Conservation (phyloP, 2,888 invertebrate genomes). For the Apotomis capreana region DNA sequence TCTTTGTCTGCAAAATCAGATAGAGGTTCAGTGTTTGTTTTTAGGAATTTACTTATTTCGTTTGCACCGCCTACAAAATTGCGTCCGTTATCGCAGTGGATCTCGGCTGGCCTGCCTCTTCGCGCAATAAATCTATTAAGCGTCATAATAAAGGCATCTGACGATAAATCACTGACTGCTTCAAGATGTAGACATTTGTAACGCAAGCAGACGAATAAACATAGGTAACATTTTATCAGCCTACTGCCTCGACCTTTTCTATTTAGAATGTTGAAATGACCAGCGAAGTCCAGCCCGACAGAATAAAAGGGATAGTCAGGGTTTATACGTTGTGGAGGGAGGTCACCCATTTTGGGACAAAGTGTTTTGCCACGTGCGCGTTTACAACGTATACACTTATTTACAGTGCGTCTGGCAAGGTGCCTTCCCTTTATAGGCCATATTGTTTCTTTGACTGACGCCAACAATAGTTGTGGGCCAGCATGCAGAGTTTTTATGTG, state of each 20-base stretch:
- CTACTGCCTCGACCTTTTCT: background rate
- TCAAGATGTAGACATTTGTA: slow-evolving; percentile 1
- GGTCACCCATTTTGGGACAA: slow-evolving; percentile 35
- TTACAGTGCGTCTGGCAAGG: slow-evolving; percentile 42
- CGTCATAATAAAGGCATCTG: slow-evolving; percentile 44
- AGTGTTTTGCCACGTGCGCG: slow-evolving; percentile 28
- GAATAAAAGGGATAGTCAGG: slow-evolving; percentile 30
- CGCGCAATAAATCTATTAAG: too few species aligned
- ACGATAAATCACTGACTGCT: slow-evolving; percentile 46
- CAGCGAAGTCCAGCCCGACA: slow-evolving; percentile 6
- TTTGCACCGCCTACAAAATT: slow-evolving; percentile 50
- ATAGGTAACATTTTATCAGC: slow-evolving; percentile 42
- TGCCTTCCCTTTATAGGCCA: slow-evolving; percentile 44
- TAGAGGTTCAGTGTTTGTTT: slow-evolving; percentile 31
- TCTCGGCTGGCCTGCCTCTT: slow-evolving; percentile 48
- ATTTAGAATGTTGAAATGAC: too few species aligned
- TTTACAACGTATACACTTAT: slow-evolving; percentile 42
- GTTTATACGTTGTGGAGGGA: slow-evolving; percentile 29
- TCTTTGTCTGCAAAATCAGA: slow-evolving; percentile 47
- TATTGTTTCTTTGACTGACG: slow-evolving; percentile 36
- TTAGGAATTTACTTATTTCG: slow-evolving; percentile 45
- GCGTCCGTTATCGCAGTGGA: slow-evolving; percentile 51
- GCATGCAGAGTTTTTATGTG: slow-evolving; percentile 7
- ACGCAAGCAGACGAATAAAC: background rate
- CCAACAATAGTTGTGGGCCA: slow-evolving; percentile 38